Conservation (phyloP, 2,888 invertebrate species). For the Erebia epiphron region DNA sequence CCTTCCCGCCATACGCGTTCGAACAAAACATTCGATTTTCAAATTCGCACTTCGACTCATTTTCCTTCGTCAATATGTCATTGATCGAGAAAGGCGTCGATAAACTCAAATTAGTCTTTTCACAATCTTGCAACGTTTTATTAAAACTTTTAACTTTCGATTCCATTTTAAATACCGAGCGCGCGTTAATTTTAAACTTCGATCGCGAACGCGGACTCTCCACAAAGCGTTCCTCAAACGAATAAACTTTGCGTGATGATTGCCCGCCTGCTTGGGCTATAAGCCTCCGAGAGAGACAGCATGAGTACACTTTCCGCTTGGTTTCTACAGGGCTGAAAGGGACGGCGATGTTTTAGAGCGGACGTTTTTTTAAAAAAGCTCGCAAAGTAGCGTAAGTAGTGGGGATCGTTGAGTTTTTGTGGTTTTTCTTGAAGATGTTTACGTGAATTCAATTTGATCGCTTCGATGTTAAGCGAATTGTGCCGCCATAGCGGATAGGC, state of each 20-base stretch:
- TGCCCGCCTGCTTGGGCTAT: conserved; percentile 73
- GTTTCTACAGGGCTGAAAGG: conserved; percentile 46
- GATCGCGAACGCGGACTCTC: conserved; percentile 59
- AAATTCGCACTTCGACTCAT: conserved; percentile 71
- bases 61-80: conserved; percentile 86
- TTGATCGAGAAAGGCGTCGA: conserved; percentile 89
- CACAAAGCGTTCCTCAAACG: conserved; percentile 80
- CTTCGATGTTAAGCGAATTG: conserved; percentile 60
- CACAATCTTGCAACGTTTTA: conserved; percentile 66
- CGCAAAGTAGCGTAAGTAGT: conserved; percentile 77
- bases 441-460: conserved; percentile 80
- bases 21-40: conserved; percentile 70
- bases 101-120: conserved; percentile 68
- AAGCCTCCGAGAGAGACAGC: conserved; percentile 73
- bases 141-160: conserved; percentile 70
- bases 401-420: conserved; percentile 82
- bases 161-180: conserved; percentile 64
- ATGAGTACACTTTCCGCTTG: conserved; percentile 34
- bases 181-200: conserved; percentile 57
- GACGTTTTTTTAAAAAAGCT: conserved; percentile 78
- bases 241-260: conserved; percentile 80
- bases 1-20: conserved; percentile 67
- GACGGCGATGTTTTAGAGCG: conserved; percentile 59
- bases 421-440: conserved; percentile 83
- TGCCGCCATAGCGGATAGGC: conserved; percentile 56